A percentile compares a stretch with the other conserved stretches of the same genome.
Conservation (phyloP, 1,140 invertebrate genomes). For the Lithobius niger region DNA sequence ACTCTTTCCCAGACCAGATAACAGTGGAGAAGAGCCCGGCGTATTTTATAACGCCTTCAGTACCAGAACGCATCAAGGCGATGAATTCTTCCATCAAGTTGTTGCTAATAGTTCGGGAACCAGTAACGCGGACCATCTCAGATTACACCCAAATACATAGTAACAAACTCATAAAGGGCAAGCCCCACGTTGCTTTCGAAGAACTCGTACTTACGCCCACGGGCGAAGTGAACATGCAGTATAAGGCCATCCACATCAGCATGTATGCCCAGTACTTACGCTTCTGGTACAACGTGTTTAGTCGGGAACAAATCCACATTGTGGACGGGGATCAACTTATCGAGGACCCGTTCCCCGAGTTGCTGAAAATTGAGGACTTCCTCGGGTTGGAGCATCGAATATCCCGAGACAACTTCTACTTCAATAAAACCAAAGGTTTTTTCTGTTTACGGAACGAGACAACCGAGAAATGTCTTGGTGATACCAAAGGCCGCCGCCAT, state of each 20-base stretch:
- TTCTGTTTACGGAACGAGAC: conserved; percentile 34
- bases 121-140: conserved; percentile 41
- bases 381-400: conserved; percentile 34
- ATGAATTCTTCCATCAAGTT: conserved; percentile 39
- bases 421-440: conserved; percentile 41
- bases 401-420: conserved; percentile 35
- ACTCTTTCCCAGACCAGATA: conserved; percentile 32
- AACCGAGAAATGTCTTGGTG: conserved; percentile 28
- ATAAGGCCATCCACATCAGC: conserved; percentile 23
- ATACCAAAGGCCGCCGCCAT: conserved; percentile 33
- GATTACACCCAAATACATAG: conserved; percentile 36
- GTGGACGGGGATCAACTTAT: conserved; percentile 42
- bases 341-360: conserved; percentile 35
- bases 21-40: conserved; percentile 39
- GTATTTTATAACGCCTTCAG: conserved; percentile 32
- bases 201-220: conserved; percentile 20
- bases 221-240: conserved; percentile 21
- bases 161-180: conserved; percentile 18
- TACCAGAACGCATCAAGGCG: conserved; percentile 30
- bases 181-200: conserved; percentile 20
- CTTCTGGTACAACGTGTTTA: conserved; percentile 31
- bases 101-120: conserved; percentile 41
- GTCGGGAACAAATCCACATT: conserved; percentile 37
- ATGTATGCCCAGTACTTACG: conserved; percentile 24
- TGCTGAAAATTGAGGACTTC: conserved; percentile 38